Percentiles rank a stretch among this genome's conserved stretches.
These are phyloP conservation scores for Drosophila peninsularis DNA, from an alignment of 2,888 invertebrate genomes.

Conservation along the genomic window DNA sequence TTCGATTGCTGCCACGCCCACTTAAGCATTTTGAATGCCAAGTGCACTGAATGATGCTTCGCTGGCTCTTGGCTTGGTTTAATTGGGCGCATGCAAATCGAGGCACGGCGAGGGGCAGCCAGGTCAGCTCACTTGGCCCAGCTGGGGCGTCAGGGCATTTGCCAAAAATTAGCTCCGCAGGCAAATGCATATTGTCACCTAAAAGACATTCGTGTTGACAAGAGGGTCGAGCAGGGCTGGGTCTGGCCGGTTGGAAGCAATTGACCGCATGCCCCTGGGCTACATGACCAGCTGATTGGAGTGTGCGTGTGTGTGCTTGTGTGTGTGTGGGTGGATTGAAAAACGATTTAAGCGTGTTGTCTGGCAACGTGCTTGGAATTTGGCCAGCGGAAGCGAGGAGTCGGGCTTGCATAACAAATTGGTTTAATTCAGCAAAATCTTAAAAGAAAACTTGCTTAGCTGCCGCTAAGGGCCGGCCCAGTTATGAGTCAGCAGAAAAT, in stretches of 20 bases:
- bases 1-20: constrained; percentile 67
- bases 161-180: constrained; percentile 53
- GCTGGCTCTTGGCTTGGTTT: constrained; percentile 42
- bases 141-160: constrained; percentile 19
- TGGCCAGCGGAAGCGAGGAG: not conserved
- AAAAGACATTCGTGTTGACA: constrained; percentile 47
- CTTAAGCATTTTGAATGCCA: constrained; percentile 60
- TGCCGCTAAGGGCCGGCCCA: constrained; percentile 10
- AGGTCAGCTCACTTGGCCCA: constrained; percentile 36
- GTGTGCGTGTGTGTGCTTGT: constrained; percentile 19
- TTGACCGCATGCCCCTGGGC: constrained; percentile 23
- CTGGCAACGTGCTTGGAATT: constrained; percentile 66
- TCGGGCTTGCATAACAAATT: constrained; percentile 64
- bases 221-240: constrained; percentile 1
- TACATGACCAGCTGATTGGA: constrained; percentile 65
- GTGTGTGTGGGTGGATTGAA: constrained; percentile 54
- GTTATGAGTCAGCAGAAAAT: constrained; percentile 68
- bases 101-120: constrained; percentile 8
- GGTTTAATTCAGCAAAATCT: constrained; percentile 66
- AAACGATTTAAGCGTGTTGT: constrained; percentile 58
- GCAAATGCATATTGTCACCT: constrained; percentile 54
- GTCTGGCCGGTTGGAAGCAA: not conserved
- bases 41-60: constrained; percentile 48
- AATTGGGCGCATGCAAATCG: constrained; percentile 59
- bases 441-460: constrained; percentile 41